A percentile compares a stretch with the other conserved stretches of the same genome.
Conservation (phyloP, 2,888 invertebrate species). For the Eledone cirrhosa region DNA sequence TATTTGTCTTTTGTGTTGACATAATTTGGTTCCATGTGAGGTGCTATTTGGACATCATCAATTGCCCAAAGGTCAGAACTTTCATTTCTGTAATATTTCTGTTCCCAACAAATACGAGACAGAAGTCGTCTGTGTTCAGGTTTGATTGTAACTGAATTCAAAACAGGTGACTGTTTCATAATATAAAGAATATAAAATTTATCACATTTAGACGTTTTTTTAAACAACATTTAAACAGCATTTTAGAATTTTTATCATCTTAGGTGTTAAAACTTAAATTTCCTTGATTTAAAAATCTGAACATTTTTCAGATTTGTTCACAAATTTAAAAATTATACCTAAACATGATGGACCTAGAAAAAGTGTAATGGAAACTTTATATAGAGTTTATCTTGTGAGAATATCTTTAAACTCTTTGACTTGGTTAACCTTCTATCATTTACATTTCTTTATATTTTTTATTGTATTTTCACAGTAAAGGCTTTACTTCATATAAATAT, state of each 20-base stretch:
- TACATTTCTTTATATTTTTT: too few species aligned
- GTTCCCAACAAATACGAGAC: conserved; percentile 62
- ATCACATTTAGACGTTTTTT: conserved; percentile 3
- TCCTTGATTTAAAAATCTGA: not conserved
- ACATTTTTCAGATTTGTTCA: not conserved
- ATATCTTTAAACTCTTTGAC: too few species aligned
- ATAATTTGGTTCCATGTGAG: conserved; percentile 49
- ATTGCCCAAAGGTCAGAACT: conserved; percentile 62
- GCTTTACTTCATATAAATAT: too few species aligned
- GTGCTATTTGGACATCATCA: conserved; percentile 59
- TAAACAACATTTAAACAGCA: not conserved
- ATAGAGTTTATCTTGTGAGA: too few species aligned
- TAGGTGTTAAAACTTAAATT: too few species aligned
- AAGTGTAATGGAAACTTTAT: too few species aligned
- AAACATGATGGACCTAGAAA: too few species aligned
- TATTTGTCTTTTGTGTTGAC: conserved; percentile 41
- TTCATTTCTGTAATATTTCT: conserved; percentile 58
- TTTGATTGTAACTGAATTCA: conserved; percentile 54
- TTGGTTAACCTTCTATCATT: too few species aligned
- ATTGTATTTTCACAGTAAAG: too few species aligned
- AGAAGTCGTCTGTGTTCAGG: conserved; percentile 41
- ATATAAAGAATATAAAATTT: not conserved
- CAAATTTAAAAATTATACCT: too few species aligned
- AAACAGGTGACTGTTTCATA: conserved; percentile 47
- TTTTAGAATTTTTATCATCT: too few species aligned